Conservation (phyloP, 2,113 vertebrate species). For the Taxidea taxus region DNA sequence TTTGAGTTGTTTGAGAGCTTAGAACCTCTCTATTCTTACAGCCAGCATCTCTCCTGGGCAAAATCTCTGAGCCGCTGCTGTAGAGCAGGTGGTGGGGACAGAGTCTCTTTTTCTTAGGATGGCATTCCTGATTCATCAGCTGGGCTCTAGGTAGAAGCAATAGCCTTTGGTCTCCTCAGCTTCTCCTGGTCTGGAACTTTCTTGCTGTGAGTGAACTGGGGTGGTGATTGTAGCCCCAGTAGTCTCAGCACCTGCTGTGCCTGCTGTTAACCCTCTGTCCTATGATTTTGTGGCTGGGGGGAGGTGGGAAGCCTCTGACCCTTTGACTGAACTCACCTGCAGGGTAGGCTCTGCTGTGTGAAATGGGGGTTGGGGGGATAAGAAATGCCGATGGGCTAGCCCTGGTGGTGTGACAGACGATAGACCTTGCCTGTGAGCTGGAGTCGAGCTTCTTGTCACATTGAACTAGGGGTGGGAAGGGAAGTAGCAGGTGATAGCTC, state of each 20-base stretch:
- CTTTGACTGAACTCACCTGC: neutral
- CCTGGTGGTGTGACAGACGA: neutral
- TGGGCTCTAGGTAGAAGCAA: neutral
- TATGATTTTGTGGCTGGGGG: neutral
- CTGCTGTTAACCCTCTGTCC: neutral
- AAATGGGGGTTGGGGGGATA: neutral
- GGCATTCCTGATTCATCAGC: neutral
- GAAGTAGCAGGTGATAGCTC: neutral
- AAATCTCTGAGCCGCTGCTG: neutral
- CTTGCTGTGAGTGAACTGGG: neutral
- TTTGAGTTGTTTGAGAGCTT: too few relatives aligned
- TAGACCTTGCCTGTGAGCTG: neutral
- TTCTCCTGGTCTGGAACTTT: neutral
- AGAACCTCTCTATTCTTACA: neutral
- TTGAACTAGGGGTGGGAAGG: neutral
- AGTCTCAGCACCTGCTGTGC: neutral
- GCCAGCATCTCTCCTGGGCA: neutral
- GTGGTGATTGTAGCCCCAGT: neutral
- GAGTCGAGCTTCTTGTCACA: neutral
- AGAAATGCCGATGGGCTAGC: neutral
- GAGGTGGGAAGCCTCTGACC: neutral
- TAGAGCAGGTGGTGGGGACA: neutral
- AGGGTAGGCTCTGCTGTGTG: neutral
- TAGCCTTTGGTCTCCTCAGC: neutral
- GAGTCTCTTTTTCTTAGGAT: neutral